Evolutionary conservation across 2,888 invertebrate species (phyloP).

Genomic region (Microctonus brassicae): DNA sequence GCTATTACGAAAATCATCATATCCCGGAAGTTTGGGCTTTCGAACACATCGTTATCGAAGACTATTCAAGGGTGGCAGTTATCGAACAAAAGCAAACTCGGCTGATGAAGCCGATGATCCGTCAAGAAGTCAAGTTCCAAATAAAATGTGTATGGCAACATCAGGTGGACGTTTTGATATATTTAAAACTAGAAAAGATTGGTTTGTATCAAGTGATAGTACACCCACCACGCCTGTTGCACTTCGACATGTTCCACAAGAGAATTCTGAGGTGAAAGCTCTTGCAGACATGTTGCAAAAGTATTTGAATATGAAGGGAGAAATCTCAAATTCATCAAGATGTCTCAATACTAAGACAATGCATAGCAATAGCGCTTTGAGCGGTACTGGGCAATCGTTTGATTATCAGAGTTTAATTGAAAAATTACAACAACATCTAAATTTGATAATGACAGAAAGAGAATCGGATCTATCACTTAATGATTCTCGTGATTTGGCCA

Average conservation of each 20-base stretch:
- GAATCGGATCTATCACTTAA: conserved; percentile 33
- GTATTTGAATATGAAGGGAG: conserved; percentile 74
- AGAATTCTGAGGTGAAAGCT: conserved; percentile 72
- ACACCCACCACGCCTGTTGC: conserved; percentile 63
- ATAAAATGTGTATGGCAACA: conserved; percentile 69
- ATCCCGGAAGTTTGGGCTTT: conserved; percentile 77
- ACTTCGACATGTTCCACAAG: conserved; percentile 51
- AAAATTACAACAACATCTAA: conserved; percentile 75
- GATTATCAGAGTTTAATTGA: conserved; percentile 78
- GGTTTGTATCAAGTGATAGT: conserved; percentile 70
- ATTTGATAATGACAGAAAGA: conserved; percentile 65
- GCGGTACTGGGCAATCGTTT: conserved; percentile 59
- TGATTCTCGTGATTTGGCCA: conserved; percentile 25
- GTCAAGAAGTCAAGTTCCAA: conserved; percentile 53
- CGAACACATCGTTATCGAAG: conserved; percentile 73
- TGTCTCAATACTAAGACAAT: conserved; percentile 26
- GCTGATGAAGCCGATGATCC: conserved; percentile 76
- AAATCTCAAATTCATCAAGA: conserved; percentile 39
- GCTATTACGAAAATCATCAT: conserved; percentile 86
- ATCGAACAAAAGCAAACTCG: conserved; percentile 77
- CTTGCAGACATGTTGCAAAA: conserved; percentile 78
- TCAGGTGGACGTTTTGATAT: conserved; percentile 79
- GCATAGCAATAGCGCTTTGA: not conserved
- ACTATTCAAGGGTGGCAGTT: conserved; percentile 77
- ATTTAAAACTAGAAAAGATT: conserved; percentile 78